Percentiles rank a stretch among this genome's conserved stretches.
phyloP scores from a whole-genome alignment of 2,797 vertebrate genomes.

The Xenopus petersii region DNA sequence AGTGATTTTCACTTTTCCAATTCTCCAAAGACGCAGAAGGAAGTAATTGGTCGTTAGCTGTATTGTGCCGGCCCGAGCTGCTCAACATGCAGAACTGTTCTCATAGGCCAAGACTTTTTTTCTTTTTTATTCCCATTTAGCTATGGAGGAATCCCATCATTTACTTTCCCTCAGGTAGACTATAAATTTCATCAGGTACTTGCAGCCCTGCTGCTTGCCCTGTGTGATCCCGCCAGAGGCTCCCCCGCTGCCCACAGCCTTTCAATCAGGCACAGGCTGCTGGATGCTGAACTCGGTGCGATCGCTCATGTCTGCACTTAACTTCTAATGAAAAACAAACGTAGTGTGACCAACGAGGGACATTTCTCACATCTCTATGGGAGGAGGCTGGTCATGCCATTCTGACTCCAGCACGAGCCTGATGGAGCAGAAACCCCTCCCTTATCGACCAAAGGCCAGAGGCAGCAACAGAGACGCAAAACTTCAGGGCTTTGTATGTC shows the following conservation, averaged over 20 bases:
- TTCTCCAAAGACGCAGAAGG: no score
- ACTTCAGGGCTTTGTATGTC: constrained; percentile 44
- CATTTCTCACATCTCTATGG: constrained; percentile 79
- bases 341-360: constrained; percentile 95
- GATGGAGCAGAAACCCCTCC: constrained; percentile 43
- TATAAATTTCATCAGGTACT: constrained; percentile 44
- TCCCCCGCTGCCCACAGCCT: constrained; percentile 25
- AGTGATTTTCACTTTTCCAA: no score
- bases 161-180: constrained; percentile 37
- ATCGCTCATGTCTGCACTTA: constrained; percentile 95
- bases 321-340: constrained; percentile 99
- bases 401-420: constrained; percentile 36
- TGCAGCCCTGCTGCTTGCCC: constrained; percentile 37
- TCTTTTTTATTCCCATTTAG: constrained; percentile 10
- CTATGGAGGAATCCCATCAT: constrained; percentile 16
- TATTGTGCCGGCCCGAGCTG: no score
- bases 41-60: no score
- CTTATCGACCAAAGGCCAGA: constrained; percentile 31
- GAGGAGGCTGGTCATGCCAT: constrained; percentile 48
- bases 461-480: constrained; percentile 31
- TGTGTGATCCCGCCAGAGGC: constrained; percentile 42
- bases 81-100: no score
- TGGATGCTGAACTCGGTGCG: constrained; percentile 78
- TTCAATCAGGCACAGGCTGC: constrained; percentile 49
- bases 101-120: no score